A percentile compares a stretch with the other conserved stretches of the same genome.
phyloP scores from a whole-genome alignment of 92 coral and sea anemone genomes.

The Umimayanthus chanpuru region DNA sequence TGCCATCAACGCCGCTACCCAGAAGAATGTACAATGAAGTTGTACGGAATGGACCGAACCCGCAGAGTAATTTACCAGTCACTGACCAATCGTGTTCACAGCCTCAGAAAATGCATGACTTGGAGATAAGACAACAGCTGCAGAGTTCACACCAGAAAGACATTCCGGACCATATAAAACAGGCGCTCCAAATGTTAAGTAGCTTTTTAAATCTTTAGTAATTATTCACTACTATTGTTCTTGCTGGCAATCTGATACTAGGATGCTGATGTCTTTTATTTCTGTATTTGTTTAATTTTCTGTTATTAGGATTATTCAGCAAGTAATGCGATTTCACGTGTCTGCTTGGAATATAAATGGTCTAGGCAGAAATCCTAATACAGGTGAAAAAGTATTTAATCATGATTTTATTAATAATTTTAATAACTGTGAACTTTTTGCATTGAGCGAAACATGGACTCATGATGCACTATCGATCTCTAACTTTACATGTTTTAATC shows the following conservation, averaged over 20 bases:
- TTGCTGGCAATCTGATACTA: not conserved
- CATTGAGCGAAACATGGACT: no score
- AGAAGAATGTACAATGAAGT: not conserved
- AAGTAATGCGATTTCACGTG: not conserved
- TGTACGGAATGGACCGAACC: not conserved
- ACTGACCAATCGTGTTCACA: no score
- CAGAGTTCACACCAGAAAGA: no score
- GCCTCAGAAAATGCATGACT: no score
- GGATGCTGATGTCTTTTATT: conserved; percentile 2
- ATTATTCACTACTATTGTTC: not conserved
- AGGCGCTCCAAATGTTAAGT: not conserved
- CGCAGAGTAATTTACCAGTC: no score
- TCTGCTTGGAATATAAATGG: conserved; percentile 13
- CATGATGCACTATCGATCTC: not conserved
- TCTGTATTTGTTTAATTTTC: no score
- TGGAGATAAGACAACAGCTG: no score
- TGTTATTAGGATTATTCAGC: not conserved
- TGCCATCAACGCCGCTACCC: not conserved
- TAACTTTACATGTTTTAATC: not conserved
- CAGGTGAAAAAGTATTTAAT: not conserved
- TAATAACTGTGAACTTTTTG: conserved; percentile 2
- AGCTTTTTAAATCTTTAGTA: no score
- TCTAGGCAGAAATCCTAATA: not conserved
- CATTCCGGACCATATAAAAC: not conserved
- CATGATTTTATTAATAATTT: not conserved